phyloP scores from a whole-genome alignment of 2,797 vertebrate species.

The Lepus oiostolus region DNA sequence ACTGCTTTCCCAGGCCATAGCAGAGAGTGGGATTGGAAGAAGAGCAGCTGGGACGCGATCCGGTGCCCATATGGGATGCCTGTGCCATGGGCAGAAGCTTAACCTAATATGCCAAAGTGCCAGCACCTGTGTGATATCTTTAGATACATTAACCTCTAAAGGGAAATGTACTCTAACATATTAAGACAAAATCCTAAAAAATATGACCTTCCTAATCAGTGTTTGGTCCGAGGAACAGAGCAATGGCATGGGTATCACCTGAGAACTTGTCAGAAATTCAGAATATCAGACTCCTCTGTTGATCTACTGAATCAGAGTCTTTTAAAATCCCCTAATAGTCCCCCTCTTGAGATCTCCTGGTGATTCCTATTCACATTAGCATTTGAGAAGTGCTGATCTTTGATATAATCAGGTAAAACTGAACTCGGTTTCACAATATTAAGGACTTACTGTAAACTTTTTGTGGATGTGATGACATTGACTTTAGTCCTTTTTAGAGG shows the following conservation, averaged over 20 bases:
- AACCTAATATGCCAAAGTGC: too few relatives aligned
- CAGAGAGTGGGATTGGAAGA: too few relatives aligned
- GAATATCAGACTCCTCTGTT: neutral
- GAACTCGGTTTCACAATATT: slow-evolving; percentile 28
- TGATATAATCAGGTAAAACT: neutral
- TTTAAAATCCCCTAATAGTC: neutral
- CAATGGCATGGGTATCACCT: neutral
- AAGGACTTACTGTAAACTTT: neutral
- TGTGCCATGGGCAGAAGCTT: too few relatives aligned
- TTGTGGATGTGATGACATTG: neutral
- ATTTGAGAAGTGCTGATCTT: neutral
- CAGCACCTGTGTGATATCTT: neutral
- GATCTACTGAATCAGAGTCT: neutral
- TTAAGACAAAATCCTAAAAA: neutral
- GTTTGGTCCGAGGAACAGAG: neutral
- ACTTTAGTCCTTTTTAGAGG: neutral
- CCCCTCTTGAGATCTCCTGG: neutral
- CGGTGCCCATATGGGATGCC: too few relatives aligned
- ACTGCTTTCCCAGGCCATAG: too few relatives aligned
- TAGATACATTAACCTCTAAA: neutral
- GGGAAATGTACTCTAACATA: neutral
- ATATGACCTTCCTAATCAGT: neutral
- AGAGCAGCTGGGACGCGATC: too few relatives aligned
- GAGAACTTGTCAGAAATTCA: neutral
- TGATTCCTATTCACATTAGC: neutral